Evolutionary conservation across 2,888 invertebrate genomes (phyloP), one percentile per base, ranked within the genome.

Genomic region (Protodeltote pygarga): DNA sequence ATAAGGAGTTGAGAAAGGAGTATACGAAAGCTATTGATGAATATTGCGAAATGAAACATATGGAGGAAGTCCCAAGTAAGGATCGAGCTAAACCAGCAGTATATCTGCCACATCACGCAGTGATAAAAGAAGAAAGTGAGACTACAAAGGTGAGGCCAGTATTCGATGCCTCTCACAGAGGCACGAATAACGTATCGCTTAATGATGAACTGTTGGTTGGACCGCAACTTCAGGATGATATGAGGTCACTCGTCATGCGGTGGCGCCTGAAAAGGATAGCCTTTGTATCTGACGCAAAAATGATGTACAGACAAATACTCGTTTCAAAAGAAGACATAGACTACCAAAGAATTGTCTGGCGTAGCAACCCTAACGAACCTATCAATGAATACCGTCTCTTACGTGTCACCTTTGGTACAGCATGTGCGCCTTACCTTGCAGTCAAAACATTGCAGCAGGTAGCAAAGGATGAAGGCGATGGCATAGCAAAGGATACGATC

Each of bases 351-450:
- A n/a, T n/a, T n/a, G n/a, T n/a, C n/a, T n/a, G n/a, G n/a, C n/a
- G n/a, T n/a, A n/a, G n/a, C n/a, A n/a, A n/a, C n/a, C n/a, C n/a
- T n/a, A n/a, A n/a, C n/a, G n/a, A n/a, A n/a, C n/a, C n/a, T n/a
- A n/a, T n/a, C n/a, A n/a, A n/a, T n/a, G n/a, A n/a, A n/a, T n/a
- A n/a, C n/a, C n/a, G n/a, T n/a, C n/a, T n/a, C n/a, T n/a, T n/a
- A n/a, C n/a, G n/a, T 21, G 33, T 35, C 17, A 35, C 35, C 10
- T 35, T 35, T 19, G 37, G 37, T 17, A 37, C 25, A 10, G 27
- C 37, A 25, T 25, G 25, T n/a, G 37, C 27, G 9, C 37, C 37
- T 2, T 28, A 38, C 14, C 27, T 38, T 28, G 37, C 37, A 5
- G 27, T 38, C 3, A 35, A 35, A 23, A 35, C 35, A 8, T 17